Evolutionary conservation across 2,797 vertebrate genomes (phyloP).

Genomic region (Eulemur coronatus): DNA sequence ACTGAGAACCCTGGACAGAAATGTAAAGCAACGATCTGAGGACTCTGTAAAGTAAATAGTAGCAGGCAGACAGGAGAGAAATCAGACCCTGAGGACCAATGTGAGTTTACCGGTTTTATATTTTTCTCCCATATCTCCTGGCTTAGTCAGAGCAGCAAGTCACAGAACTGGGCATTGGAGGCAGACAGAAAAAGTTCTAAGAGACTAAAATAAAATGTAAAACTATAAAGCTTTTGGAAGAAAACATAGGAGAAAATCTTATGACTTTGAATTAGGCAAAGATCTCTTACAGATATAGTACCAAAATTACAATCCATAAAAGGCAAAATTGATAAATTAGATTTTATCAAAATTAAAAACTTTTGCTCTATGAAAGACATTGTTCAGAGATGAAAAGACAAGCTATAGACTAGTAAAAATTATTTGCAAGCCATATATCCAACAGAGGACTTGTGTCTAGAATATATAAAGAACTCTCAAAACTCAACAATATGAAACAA

Average conservation of each 20-base stretch:
- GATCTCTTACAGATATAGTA: background rate
- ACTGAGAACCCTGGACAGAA: background rate
- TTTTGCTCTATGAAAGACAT: background rate
- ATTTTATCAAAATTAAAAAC: slow-evolving; percentile 10
- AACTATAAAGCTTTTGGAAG: background rate
- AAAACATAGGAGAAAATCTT: background rate
- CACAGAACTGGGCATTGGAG: background rate
- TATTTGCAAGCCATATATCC: background rate
- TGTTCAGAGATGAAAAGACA: background rate
- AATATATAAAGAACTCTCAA: background rate
- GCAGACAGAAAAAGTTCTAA: background rate
- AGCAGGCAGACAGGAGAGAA: background rate
- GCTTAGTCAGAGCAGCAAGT: background rate
- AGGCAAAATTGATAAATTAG: background rate
- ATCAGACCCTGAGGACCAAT: background rate
- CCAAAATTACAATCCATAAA: background rate
- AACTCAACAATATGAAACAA: background rate
- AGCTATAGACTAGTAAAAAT: background rate
- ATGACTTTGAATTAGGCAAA: background rate
- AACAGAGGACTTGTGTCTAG: background rate
- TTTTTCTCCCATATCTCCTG: background rate
- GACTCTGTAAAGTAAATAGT: background rate
- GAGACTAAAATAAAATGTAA: background rate
- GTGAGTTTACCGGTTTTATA: background rate
- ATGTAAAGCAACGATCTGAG: background rate